Conservation (phyloP, 2,888 invertebrate genomes). For the Trissolcus brochymenae region DNA sequence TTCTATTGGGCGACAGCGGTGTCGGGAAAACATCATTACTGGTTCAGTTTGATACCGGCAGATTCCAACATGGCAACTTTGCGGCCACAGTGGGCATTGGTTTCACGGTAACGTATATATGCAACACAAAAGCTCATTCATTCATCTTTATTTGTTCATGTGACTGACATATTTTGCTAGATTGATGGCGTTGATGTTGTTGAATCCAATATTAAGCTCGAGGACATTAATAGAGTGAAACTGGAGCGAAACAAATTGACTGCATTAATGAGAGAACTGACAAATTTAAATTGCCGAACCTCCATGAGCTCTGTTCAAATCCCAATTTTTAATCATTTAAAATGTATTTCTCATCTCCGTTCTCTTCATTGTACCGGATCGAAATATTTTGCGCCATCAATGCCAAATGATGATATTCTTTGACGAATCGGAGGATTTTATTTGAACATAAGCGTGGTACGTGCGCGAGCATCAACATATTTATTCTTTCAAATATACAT, state of each 20-base stretch:
- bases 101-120: conserved; percentile 90
- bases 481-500: conserved; percentile 38
- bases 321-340: no score
- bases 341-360: no score
- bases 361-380: no score
- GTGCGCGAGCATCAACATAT: conserved; percentile 23
- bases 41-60: conserved; percentile 95
- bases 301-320: no score
- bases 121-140: not conserved
- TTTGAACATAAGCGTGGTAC: conserved; percentile 38
- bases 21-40: conserved; percentile 95
- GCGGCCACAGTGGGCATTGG: conserved; percentile 97
- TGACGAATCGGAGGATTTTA: conserved; percentile 12
- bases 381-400: not conserved
- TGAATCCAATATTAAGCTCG: not conserved
- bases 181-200: not conserved
- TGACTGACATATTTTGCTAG: not conserved
- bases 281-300: no score
- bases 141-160: not conserved
- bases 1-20: conserved; percentile 94
- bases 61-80: conserved; percentile 92
- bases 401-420: conserved; percentile 8
- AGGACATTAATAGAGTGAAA: conserved; percentile 13
- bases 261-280: conserved; percentile 15
- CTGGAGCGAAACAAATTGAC: conserved; percentile 15